Conservation (phyloP, 2,888 invertebrate genomes). For the Bellardia bayeri region DNA sequence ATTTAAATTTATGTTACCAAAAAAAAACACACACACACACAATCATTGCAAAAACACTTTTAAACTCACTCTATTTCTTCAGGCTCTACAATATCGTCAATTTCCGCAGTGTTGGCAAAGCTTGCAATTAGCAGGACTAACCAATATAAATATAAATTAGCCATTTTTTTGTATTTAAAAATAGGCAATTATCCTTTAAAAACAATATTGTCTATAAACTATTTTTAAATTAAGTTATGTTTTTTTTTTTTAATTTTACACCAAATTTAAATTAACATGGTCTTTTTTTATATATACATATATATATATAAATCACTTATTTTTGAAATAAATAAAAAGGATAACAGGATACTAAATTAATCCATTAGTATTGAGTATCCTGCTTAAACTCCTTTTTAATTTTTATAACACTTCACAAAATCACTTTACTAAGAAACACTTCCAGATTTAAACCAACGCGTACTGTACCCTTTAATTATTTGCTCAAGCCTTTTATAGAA, state of each 20-base stretch:
- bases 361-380: slow-evolving; percentile 47
- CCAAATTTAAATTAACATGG: slow-evolving; percentile 16
- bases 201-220: not conserved
- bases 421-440: slow-evolving; percentile 28
- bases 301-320: not conserved
- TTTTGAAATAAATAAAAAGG: slow-evolving; percentile 40
- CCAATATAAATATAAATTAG: slow-evolving; percentile 66
- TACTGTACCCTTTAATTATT: slow-evolving; percentile 50
- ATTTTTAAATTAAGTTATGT: not conserved
- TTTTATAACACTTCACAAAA: slow-evolving; percentile 24
- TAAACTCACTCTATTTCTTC: slow-evolving; percentile 68
- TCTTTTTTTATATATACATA: slow-evolving; percentile 8
- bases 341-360: slow-evolving; percentile 55
- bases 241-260: slow-evolving; percentile 16
- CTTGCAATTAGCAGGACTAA: slow-evolving; percentile 64
- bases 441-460: slow-evolving; percentile 41
- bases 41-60: slow-evolving; percentile 14
- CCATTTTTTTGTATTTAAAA: slow-evolving; percentile 44
- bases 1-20: slow-evolving; percentile 51
- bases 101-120: slow-evolving; percentile 52
- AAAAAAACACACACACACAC: not conserved
- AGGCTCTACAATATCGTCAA: slow-evolving; percentile 65
- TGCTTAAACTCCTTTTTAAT: slow-evolving; percentile 43
- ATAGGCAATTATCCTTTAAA: slow-evolving; percentile 63
- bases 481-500: slow-evolving; percentile 61